Percentiles rank a stretch among this genome's conserved stretches.
These are phyloP conservation scores for Adela reaumurella DNA, from an alignment of 2,888 invertebrate genomes.

Conservation along the genomic window DNA sequence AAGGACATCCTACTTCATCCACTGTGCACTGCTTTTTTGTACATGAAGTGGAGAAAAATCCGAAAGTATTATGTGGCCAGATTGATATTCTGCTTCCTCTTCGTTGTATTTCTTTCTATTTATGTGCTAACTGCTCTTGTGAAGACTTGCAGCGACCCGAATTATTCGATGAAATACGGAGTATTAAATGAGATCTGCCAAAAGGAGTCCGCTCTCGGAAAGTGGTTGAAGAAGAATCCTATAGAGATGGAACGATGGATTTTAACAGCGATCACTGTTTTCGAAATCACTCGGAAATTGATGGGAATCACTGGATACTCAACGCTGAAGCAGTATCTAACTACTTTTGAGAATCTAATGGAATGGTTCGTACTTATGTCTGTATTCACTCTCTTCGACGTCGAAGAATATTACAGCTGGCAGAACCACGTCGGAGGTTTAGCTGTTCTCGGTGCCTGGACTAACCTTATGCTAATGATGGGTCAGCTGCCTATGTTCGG, in stretches of 20 bases:
- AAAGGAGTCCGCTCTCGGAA: slow-evolving; percentile 68
- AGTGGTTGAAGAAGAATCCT: slow-evolving; percentile 69
- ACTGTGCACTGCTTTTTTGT: slow-evolving; percentile 80
- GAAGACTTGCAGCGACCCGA: slow-evolving; percentile 60
- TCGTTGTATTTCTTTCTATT: slow-evolving; percentile 73
- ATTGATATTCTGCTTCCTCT: slow-evolving; percentile 74
- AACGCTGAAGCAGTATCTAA: slow-evolving; percentile 73
- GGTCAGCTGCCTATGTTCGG: slow-evolving; percentile 86
- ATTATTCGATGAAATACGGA: slow-evolving; percentile 41
- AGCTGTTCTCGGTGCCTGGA: slow-evolving; percentile 82
- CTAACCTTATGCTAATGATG: slow-evolving; percentile 84
- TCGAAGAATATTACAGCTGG: slow-evolving; percentile 76
- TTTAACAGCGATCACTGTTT: slow-evolving; percentile 69
- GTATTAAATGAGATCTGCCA: slow-evolving; percentile 70
- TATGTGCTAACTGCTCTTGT: slow-evolving; percentile 79
- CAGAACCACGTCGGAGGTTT: slow-evolving; percentile 85
- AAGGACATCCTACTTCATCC: slow-evolving; percentile 85
- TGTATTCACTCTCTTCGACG: slow-evolving; percentile 77
- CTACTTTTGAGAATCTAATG: slow-evolving; percentile 78
- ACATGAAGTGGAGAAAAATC: slow-evolving; percentile 88
- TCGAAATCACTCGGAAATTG: slow-evolving; percentile 74
- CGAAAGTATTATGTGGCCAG: slow-evolving; percentile 82
- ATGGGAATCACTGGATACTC: slow-evolving; percentile 80
- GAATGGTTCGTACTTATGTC: slow-evolving; percentile 84
- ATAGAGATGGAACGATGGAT: slow-evolving; percentile 80